Base-by-base conservation (phyloP, 1,140 invertebrate species). In the Chionoecetes opilio region DNA sequence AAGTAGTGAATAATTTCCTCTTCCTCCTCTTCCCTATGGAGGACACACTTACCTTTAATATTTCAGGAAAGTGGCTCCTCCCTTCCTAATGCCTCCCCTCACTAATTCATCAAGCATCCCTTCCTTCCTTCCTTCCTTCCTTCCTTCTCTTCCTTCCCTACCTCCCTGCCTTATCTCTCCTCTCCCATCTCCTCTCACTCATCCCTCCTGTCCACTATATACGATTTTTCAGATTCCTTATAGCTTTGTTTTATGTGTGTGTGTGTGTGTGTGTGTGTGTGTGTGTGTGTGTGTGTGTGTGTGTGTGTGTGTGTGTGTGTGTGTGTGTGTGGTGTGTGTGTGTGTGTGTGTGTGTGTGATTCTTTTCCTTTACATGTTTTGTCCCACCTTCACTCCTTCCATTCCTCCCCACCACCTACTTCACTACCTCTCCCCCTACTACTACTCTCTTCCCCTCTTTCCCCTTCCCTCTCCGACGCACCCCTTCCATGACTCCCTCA, bases 11-110 rank as follows among this genome's bases (percentile, higher is more conserved):
- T 53, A 53, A 53, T 26, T 26, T 75, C 63, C 63, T 75, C 63
- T 8, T 75, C 63, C 63, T 75, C 26, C 21, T n/a, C 63, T 8
- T 75, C 63, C n/a, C n/a, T 14, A 5, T n/a, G 63, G 8, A 75
- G 63, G 63, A 75, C 63, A 75, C 63, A 75, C n/a, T 75, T 75
- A 75, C 63, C 63, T 75, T 75, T 75, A 75, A 75, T 75, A 26
- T 75, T 75, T 75, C n/a, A 75, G 63, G 21, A 75, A n/a, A 26
- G 21, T n/a, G 21, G 21, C n/a, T 53, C n/a, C 63, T n/a, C n/a
- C n/a, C 63, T n/a, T 21, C 14, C 87, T 38, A 53, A 53, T 53
- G 46, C 46, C 21, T 53, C 46, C 46, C 46, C 46, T 53, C 46
- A 53, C 46, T 53, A 53, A 53, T 53, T 53, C 46, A 53, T 53